These are phyloP conservation scores for Pterocles gutturalis DNA, from an alignment of 2,113 vertebrate species.

Conservation along the genomic window DNA sequence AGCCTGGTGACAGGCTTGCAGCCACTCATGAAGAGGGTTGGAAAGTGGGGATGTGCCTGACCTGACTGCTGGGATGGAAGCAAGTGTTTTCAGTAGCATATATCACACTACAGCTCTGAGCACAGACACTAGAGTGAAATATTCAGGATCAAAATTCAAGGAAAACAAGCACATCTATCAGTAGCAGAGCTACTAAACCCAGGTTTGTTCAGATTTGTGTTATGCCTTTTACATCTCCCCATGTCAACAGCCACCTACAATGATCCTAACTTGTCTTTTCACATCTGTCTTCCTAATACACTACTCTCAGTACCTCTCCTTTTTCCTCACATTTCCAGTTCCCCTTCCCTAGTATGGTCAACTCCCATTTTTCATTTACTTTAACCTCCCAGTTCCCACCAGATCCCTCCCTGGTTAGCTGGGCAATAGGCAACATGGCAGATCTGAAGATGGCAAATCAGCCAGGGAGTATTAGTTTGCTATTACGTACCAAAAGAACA, in stretches of 20 bases:
- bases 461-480: not conserved
- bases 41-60: not conserved
- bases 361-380: not conserved
- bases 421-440: not conserved
- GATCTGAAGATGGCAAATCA: not conserved
- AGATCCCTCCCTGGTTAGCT: not conserved
- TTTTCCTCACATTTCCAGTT: not conserved
- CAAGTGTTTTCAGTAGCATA: not conserved
- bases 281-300: not conserved
- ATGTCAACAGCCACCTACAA: not conserved
- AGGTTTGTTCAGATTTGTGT: not conserved
- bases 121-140: not conserved
- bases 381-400: not conserved
- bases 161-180: not conserved
- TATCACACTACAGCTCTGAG: not conserved
- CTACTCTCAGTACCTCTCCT: not conserved
- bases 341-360: not conserved
- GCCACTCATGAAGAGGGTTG: rapidly evolving
- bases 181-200: not conserved
- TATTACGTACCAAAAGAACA: not conserved
- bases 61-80: not conserved
- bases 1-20: not conserved
- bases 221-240: not conserved
- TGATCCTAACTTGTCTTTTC: not conserved
- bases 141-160: not conserved